phyloP scores from a whole-genome alignment of 2,797 vertebrate genomes.

The Nannoperca australis region DNA sequence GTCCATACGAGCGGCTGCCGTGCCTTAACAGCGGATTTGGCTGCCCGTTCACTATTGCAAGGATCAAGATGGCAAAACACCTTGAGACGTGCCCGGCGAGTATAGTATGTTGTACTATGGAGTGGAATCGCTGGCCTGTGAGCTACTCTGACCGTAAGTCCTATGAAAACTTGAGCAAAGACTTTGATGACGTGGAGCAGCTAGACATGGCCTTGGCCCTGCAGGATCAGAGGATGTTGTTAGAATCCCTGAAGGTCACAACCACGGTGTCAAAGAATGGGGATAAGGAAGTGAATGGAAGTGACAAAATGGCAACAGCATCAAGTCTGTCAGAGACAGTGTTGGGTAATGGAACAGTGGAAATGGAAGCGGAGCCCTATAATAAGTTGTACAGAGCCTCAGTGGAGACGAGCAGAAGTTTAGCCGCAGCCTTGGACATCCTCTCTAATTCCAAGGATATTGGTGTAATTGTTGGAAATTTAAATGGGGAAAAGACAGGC shows the following conservation, averaged over 20 bases:
- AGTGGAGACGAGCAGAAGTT: conserved; percentile 92
- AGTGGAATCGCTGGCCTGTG: conserved; percentile 99
- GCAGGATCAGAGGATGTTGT: conserved; percentile 98
- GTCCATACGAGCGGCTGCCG: conserved; percentile 94
- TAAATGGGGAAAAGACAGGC: conserved; percentile 81
- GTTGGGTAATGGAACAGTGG: conserved; percentile 74
- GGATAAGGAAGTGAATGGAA: conserved; percentile 83
- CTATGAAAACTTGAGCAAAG: conserved; percentile 96
- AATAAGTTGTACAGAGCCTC: conserved; percentile 91
- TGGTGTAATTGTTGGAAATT: conserved; percentile 87
- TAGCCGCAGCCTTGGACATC: conserved; percentile 95
- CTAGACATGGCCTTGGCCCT: conserved; percentile 98
- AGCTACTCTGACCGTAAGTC: conserved; percentile 97
- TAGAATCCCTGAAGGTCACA: conserved; percentile 96
- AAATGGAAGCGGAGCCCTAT: conserved; percentile 92
- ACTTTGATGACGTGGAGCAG: conserved; percentile 97
- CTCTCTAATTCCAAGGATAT: conserved; percentile 91
- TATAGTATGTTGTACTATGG: conserved; percentile 99
- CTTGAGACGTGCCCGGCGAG: conserved; percentile 95
- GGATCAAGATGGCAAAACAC: conserved; percentile 94
- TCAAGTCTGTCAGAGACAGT: conserved; percentile 75
- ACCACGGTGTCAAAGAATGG: conserved; percentile 92
- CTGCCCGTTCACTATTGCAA: conserved; percentile 92
- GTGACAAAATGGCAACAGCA: conserved; percentile 85
- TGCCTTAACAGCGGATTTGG: conserved; percentile 96